Base-by-base conservation (phyloP, 1,140 invertebrate genomes). In the Trinorchestia longiramus region DNA sequence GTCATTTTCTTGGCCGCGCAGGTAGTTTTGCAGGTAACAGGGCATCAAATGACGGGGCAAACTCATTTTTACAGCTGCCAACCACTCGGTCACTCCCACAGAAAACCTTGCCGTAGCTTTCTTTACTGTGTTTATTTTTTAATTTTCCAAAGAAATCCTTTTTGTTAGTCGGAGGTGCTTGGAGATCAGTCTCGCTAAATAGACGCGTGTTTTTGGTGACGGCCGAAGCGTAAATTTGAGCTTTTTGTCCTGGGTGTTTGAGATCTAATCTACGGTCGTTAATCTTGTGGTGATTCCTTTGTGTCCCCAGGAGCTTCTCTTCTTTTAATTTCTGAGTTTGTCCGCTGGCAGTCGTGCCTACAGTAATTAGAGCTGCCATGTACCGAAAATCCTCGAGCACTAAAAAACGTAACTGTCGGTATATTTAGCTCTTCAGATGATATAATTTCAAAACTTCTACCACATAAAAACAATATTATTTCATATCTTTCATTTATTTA, bases 11-110 rank as follows among this genome's bases (percentile, higher is more conserved):
- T 42, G 88, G 88, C 28, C 43, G 44, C 15, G 92, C 92, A 94
- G 92, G 92, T 94, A 94, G 92, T 94, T 94, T 47, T 47, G 41
- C 92, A 94, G 92, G 92, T 94, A 94, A 94, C 41, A 94, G 92
- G 40, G 92, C 92, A 94, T 44, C 92, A 94, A 94, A 94, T 47
- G 92, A 94, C 92, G 47, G 92, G 19, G 92, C 43, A 90, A 90
- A 41, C 88, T 90, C 88, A 90, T 90, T 90, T 90, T 90, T 90
- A 90, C 88, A 90, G 41, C 88, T 90, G 88, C 88, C 88, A 11
- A 28, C n/a, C 88, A 41, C 11, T 90, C 88, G 88, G 88, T 43
- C 23, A 90, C 88, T 90, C 88, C 88, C 88, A 90, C 88, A 90
- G 43, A 41, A 90, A 43, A 42, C 88, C n/a, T 41, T 3, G 41